Base-by-base conservation (phyloP, 2,113 vertebrate genomes). In the Coptodon bakossiorum region DNA sequence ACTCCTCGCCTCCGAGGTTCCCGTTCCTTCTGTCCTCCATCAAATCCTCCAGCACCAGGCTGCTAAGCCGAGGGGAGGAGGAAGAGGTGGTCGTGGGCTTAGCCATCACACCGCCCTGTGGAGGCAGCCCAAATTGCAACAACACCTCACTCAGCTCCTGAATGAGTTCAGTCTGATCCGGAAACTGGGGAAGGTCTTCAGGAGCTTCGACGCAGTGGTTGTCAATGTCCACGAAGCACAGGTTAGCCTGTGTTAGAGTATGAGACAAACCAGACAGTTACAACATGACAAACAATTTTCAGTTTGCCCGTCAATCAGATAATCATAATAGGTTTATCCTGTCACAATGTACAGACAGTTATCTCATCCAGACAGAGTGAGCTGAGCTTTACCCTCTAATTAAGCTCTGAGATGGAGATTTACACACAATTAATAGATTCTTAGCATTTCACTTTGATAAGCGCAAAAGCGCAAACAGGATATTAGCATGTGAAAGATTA, bases 161-260 rank as follows among this genome's bases (percentile, higher is more conserved):
- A 89, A 98, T 97, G 13, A 99, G 97, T 93, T 99, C 97, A 3
- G 96, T 81, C 90, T 98, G 98, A 92, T 98, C 97, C 59, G 98
- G 98, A 82, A 99, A 99, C 91, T 97, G 94, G 1, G 98, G 98
- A 38, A 99, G 97, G 88, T 98, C 98, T 91, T 99, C 98, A 0
- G 98, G 98, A 52, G 97, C 91, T 76, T 99, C 98, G 0, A 99
- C 97, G 78, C 96, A 97, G 92, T 98, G 97, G 96, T 98, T 98
- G 91, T 99, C 98, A 2, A 99, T 98, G 92, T 99, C 98, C 80
- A 99, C 98, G 56, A 99, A 99, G 85, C 98, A 99, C 89, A 99
- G 94, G 90, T 99, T 99, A 57, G 98, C 98, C 98, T 99, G 94
- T 85, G 94, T 4, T 5, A 16, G 34, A 81, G 14, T 4, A 38